A percentile compares a stretch with the other conserved stretches of the same genome.
Evolutionary conservation across 2,888 invertebrate species (phyloP).

Genomic region (Drosophila atroscutellata): DNA sequence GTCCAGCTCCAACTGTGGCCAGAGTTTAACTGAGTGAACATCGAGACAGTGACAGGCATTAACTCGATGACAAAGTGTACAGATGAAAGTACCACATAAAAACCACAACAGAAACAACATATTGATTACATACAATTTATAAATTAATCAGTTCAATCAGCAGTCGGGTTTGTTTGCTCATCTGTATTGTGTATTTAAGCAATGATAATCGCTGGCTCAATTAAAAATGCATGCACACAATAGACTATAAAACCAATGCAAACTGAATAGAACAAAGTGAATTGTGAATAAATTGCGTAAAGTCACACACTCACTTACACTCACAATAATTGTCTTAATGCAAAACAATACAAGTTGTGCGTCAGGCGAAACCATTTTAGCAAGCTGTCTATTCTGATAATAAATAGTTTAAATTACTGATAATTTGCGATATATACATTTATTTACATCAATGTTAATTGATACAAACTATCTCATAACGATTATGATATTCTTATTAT

Average conservation of each 20-base stretch:
- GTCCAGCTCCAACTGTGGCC: conserved; percentile 11
- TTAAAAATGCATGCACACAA: conserved; percentile 39
- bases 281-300: conserved; percentile 54
- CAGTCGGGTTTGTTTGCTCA: not conserved
- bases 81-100: not conserved
- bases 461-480: not conserved
- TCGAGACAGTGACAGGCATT: conserved; percentile 32
- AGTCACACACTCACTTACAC: not conserved
- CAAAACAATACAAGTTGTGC: not conserved
- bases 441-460: not conserved
- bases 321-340: not conserved
- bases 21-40: conserved; percentile 60
- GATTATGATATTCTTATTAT: not conserved
- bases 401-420: not conserved
- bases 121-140: conserved; percentile 27
- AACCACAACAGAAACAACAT: conserved; percentile 1
- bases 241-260: conserved; percentile 23
- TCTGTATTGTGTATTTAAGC: conserved; percentile 11
- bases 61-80: conserved; percentile 35
- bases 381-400: not conserved
- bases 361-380: not conserved
- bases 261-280: conserved; percentile 45
- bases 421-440: not conserved
- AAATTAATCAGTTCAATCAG: conserved; percentile 31
- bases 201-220: conserved; percentile 15